Evolutionary conservation across 2,888 invertebrate species (phyloP).

Genomic region (Caenorhabditis afra): DNA sequence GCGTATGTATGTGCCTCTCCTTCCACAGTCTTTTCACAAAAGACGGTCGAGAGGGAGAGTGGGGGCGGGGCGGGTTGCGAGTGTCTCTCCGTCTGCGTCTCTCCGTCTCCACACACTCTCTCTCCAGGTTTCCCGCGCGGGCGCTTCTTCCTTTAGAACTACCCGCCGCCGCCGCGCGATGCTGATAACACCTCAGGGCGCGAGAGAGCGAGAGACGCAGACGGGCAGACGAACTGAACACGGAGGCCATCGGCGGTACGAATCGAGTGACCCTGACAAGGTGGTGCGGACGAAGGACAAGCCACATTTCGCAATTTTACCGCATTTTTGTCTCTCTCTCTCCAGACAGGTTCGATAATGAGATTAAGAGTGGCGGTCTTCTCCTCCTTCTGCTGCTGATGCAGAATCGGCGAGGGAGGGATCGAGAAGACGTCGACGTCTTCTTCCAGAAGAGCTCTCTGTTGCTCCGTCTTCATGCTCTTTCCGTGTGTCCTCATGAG

Average conservation of each 20-base stretch:
- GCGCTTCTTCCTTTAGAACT: conserved; percentile 1
- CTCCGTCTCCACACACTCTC: background rate
- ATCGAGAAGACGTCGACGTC: background rate
- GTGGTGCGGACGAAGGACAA: background rate
- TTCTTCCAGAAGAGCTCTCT: background rate
- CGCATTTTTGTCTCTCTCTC: conserved; percentile 3
- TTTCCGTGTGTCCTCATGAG: conserved; percentile 2
- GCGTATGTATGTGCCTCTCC: too few species aligned
- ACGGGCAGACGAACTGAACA: background rate
- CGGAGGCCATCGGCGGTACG: background rate
- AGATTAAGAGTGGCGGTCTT: conserved; percentile 1
- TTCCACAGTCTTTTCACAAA: background rate
- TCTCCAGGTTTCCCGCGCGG: conserved; percentile 5
- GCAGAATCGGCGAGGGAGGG: background rate
- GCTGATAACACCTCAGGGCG: conserved; percentile 4
- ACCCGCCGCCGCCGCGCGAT: background rate
- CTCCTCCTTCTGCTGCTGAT: too few species aligned
- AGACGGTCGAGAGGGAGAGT: background rate
- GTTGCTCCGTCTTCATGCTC: background rate
- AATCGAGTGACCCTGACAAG: conserved; percentile 15
- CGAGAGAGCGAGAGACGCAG: conserved; percentile 17
- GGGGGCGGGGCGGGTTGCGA: background rate
- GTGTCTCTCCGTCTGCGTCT: conserved; percentile 1
- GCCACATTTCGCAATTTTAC: conserved; percentile 29
- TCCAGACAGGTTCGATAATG: conserved; percentile 1